Evolutionary conservation across 2,888 invertebrate species (phyloP).

Genomic region (Ditylenchus weischeri): DNA sequence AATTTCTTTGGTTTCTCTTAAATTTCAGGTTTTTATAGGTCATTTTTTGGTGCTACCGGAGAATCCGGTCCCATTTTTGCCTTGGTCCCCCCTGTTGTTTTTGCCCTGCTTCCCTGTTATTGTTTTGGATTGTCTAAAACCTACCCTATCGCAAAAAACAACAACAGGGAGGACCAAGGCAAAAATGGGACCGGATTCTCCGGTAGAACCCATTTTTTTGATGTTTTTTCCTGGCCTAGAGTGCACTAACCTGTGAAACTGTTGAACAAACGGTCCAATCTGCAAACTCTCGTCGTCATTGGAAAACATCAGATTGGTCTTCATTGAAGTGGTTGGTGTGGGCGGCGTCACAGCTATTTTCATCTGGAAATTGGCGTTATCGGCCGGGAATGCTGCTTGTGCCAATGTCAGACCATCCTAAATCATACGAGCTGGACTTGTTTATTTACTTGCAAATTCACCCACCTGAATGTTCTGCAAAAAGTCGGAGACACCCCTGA

Average conservation of each 20-base stretch:
- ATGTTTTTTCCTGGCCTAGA: constrained; percentile 8
- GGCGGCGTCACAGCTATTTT: constrained; percentile 29
- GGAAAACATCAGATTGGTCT: constrained; percentile 32
- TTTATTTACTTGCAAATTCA: background rate
- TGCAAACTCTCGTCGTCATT: constrained; percentile 36
- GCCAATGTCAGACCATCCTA: constrained; percentile 40
- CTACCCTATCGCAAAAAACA: no score
- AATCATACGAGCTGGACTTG: constrained; percentile 1
- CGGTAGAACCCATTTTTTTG: no score
- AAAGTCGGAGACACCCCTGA: constrained; percentile 37
- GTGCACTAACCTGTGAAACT: constrained; percentile 25
- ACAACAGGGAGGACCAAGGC: no score
- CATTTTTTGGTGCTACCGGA: background rate
- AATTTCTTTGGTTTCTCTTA: no score
- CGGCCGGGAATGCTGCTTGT: constrained; percentile 36
- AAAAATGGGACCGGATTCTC: no score
- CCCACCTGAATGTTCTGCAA: constrained; percentile 37
- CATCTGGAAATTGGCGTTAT: constrained; percentile 30
- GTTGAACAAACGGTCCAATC: constrained; percentile 40
- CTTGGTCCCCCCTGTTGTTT: no score
- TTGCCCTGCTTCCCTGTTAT: no score
- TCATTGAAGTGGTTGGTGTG: constrained; percentile 20
- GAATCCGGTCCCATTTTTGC: no score
- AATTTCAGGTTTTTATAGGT: no score
- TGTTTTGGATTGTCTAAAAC: no score